These are phyloP conservation scores for Exephanes ischioxanthus DNA, from an alignment of 2,888 invertebrate genomes.

Conservation along the genomic window DNA sequence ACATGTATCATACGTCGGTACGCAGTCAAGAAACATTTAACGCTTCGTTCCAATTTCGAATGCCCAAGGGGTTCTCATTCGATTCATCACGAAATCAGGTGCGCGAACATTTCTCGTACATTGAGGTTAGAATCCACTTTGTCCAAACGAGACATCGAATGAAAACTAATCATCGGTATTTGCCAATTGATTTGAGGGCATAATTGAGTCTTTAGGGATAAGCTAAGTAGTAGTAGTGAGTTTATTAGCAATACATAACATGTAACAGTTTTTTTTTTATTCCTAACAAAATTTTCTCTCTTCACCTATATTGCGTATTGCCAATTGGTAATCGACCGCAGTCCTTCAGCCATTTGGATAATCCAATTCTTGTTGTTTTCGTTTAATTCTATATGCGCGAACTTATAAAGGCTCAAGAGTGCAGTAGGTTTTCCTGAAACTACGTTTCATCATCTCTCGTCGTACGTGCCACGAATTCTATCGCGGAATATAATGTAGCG, in stretches of 20 bases:
- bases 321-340: too few species aligned
- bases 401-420: too few species aligned
- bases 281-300: too few species aligned
- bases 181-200: background rate
- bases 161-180: background rate
- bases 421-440: background rate
- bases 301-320: too few species aligned
- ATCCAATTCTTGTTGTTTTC: too few species aligned
- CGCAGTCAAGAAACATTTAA: slow-evolving; percentile 5
- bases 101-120: background rate
- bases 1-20: background rate
- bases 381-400: too few species aligned
- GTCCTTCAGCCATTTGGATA: background rate
- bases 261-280: too few species aligned
- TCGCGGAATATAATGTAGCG: background rate
- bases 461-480: background rate
- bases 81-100: background rate
- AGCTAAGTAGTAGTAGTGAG: too few species aligned
- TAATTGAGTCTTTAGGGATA: background rate
- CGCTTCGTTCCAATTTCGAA: slow-evolving; percentile 6
- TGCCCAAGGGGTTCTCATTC: background rate
- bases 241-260: too few species aligned
- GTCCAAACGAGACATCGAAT: background rate
- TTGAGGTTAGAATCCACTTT: background rate
- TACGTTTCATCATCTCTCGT: background rate